Conservation (phyloP, 2,113 vertebrate species). For the Gambusia holbrooki region DNA sequence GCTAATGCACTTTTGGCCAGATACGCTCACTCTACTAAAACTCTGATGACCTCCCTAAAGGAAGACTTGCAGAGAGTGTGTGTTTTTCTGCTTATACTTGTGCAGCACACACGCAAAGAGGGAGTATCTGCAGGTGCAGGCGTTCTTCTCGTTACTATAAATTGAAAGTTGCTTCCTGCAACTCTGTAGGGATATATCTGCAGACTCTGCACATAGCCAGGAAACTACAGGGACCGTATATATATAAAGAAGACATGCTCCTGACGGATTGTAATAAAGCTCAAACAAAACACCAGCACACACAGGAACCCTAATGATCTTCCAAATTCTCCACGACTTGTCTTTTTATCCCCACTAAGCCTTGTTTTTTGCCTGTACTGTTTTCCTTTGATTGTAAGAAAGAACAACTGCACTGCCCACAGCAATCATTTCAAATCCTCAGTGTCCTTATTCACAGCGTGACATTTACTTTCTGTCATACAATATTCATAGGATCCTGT, state of each 20-base stretch:
- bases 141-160: slow-evolving; percentile 32
- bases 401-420: slow-evolving; percentile 3
- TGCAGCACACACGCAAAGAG: background rate
- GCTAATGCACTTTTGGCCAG: slow-evolving; percentile 53
- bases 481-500: slow-evolving; percentile 41
- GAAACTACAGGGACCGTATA: slow-evolving; percentile 30
- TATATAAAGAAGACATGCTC: slow-evolving; percentile 15
- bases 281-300: slow-evolving; percentile 16
- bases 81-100: slow-evolving; percentile 20
- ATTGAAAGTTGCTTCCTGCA: slow-evolving; percentile 31
- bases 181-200: slow-evolving; percentile 27
- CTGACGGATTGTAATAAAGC: slow-evolving; percentile 42
- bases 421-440: background rate
- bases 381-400: background rate
- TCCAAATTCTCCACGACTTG: slow-evolving; percentile 27
- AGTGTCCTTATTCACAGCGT: background rate
- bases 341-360: slow-evolving; percentile 26
- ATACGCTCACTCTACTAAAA: slow-evolving; percentile 7
- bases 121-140: slow-evolving; percentile 30
- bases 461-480: slow-evolving; percentile 6
- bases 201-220: slow-evolving; percentile 41
- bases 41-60: slow-evolving; percentile 20
- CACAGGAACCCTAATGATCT: slow-evolving; percentile 24
- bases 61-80: slow-evolving; percentile 35
- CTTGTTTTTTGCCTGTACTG: background rate